Conservation (phyloP, 2,888 invertebrate species). For the Drosophila paracracens region DNA sequence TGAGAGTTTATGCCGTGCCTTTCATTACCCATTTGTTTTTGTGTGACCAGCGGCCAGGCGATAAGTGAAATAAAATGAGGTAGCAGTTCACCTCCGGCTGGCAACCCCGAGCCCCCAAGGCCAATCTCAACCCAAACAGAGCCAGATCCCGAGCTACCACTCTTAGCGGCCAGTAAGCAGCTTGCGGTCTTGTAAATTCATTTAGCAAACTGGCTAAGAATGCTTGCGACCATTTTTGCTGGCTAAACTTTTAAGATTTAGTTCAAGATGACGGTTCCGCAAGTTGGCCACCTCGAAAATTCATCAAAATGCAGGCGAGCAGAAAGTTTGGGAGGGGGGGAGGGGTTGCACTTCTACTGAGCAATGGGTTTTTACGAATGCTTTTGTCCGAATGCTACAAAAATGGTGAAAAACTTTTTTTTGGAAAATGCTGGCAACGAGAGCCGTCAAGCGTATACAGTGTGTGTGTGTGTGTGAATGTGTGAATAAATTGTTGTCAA, state of each 20-base stretch:
- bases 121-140: background rate
- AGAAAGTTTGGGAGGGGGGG: background rate
- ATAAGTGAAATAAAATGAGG: conserved; percentile 78
- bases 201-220: conserved; percentile 68
- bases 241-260: conserved; percentile 57
- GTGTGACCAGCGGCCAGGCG: conserved; percentile 67
- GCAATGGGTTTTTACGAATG: conserved; percentile 29
- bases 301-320: conserved; percentile 60
- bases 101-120: background rate
- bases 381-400: conserved; percentile 48
- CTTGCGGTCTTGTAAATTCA: conserved; percentile 69
- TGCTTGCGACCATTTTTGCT: conserved; percentile 57
- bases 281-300: conserved; percentile 57
- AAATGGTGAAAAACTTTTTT: conserved; percentile 59
- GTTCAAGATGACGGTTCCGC: conserved; percentile 38
- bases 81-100: conserved; percentile 28
- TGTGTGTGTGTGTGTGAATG: conserved; percentile 24
- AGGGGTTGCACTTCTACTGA: conserved; percentile 33
- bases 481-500: conserved; percentile 76
- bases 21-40: conserved; percentile 68
- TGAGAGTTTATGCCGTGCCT: conserved; percentile 71
- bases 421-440: conserved; percentile 36
- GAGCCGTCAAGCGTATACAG: conserved; percentile 6
- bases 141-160: background rate
- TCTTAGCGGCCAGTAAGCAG: conserved; percentile 48